A percentile compares a stretch with the other conserved stretches of the same genome.
These are phyloP conservation scores for Sebastolobus altivelis DNA, from an alignment of 2,797 vertebrate species.

Conservation along the genomic window DNA sequence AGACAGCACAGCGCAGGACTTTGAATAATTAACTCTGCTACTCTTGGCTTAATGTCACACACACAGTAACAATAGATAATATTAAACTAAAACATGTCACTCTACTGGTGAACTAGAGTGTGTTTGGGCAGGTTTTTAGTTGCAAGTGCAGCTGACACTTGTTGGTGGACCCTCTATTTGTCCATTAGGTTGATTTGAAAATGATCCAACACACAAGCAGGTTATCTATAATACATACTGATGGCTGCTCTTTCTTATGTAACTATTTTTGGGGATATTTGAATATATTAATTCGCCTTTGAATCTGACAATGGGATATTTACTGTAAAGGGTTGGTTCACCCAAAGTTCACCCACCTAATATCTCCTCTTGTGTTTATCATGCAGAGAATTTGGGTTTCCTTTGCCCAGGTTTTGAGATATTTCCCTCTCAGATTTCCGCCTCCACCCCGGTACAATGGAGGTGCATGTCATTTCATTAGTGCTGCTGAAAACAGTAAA, in stretches of 20 bases:
- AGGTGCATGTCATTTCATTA: background rate
- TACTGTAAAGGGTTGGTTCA: background rate
- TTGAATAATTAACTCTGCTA: conserved; percentile 30
- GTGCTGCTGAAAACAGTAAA: background rate
- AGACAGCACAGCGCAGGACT: conserved; percentile 33
- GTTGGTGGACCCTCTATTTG: conserved; percentile 25
- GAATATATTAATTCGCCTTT: background rate
- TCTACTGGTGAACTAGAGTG: background rate
- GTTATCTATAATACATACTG: background rate
- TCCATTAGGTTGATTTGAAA: background rate
- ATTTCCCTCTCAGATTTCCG: background rate
- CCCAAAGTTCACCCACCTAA: background rate
- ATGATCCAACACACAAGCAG: background rate
- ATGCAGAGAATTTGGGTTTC: background rate
- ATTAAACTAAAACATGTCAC: background rate
- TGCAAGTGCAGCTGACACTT: conserved; percentile 43
- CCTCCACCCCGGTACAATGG: background rate
- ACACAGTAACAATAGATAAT: background rate
- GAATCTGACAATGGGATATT: background rate
- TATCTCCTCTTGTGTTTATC: background rate
- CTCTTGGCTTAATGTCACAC: conserved; percentile 8
- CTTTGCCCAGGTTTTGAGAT: background rate
- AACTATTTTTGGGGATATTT: background rate
- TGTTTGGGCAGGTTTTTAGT: background rate
- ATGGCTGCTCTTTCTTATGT: background rate